Evolutionary conservation across 2,113 vertebrate species (phyloP).

Genomic region (Saimiri boliviensis): DNA sequence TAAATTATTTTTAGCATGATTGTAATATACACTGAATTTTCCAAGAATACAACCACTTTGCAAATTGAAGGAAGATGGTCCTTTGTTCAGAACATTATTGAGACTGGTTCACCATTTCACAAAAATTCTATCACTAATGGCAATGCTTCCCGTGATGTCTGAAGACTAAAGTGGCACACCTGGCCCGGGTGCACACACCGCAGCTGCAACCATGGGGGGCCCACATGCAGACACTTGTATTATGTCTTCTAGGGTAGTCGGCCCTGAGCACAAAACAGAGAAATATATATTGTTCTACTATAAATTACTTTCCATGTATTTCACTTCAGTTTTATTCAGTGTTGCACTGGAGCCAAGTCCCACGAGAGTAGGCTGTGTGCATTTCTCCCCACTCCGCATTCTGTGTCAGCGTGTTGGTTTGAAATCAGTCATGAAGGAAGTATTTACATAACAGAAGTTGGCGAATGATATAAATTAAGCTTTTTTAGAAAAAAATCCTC

Average conservation of each 20-base stretch:
- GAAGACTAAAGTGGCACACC: background rate
- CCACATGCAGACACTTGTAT: background rate
- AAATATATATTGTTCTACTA: background rate
- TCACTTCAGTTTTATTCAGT: background rate
- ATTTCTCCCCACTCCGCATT: background rate
- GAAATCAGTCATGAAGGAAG: conserved; percentile 43
- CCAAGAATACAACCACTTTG: background rate
- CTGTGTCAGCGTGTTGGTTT: background rate
- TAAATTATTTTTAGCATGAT: background rate
- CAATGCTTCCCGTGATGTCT: background rate
- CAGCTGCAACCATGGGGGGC: background rate
- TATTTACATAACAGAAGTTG: conserved; percentile 48
- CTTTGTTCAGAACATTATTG: background rate
- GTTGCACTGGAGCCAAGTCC: background rate
- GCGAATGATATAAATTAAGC: background rate
- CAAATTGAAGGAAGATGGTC: background rate
- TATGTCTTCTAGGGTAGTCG: background rate
- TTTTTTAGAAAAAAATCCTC: background rate
- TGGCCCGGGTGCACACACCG: background rate
- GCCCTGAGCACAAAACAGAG: background rate
- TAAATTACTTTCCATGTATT: background rate
- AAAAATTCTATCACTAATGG: background rate
- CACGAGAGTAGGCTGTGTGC: fast-evolving
- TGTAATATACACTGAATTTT: background rate
- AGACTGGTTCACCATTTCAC: background rate